A percentile compares a stretch with the other conserved stretches of the same genome.
phyloP scores from a whole-genome alignment of 2,113 vertebrate genomes.

The Neoarius graeffei region DNA sequence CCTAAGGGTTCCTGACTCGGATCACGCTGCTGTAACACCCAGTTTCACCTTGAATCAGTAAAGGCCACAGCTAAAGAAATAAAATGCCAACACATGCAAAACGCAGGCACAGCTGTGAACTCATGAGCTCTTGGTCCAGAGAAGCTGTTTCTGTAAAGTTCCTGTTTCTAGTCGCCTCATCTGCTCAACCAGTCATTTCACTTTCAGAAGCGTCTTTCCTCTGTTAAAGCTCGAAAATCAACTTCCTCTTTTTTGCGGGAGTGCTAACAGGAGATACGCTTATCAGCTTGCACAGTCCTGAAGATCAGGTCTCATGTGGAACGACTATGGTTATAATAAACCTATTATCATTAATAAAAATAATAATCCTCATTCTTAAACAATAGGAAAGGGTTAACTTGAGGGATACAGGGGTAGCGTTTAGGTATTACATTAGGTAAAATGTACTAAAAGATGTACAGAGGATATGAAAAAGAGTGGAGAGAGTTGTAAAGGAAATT shows the following conservation, averaged over 20 bases:
- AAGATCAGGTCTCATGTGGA: not conserved
- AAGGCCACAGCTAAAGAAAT: not conserved
- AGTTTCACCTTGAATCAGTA: not conserved
- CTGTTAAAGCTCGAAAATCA: not conserved
- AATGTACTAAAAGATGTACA: not conserved
- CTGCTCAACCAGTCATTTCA: not conserved
- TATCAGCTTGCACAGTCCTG: not conserved
- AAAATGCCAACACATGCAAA: not conserved
- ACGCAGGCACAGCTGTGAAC: not conserved
- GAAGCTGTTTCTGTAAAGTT: conserved; percentile 8
- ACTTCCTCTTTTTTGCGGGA: conserved; percentile 6
- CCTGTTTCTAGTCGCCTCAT: not conserved
- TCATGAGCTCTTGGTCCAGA: not conserved
- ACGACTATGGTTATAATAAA: not conserved
- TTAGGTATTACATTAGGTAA: not conserved
- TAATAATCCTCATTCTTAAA: not conserved
- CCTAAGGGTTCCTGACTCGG: too few species aligned
- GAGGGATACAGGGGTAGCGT: not conserved
- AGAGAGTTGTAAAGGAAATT: not conserved
- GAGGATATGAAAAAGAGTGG: not conserved
- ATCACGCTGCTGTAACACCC: not conserved
- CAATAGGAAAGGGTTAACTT: not conserved
- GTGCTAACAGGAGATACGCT: not conserved
- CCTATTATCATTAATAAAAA: not conserved
- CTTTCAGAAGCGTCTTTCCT: conserved; percentile 10